Evolutionary conservation across 2,797 vertebrate species (phyloP).

Genomic region (Siniperca scherzeri): DNA sequence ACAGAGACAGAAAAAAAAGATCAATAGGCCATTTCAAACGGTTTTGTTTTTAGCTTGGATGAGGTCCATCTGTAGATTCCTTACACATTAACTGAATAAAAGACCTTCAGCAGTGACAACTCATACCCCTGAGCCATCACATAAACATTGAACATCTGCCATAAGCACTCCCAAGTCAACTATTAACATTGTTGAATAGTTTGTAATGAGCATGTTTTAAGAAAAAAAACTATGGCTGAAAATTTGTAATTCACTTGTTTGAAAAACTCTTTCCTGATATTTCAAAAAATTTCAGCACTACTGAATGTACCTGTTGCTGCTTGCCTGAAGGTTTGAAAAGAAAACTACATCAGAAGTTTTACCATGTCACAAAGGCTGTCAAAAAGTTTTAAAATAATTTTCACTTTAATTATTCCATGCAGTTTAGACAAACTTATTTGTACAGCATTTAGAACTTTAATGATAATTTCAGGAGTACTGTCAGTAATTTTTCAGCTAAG

Average conservation of each 20-base stretch:
- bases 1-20: slow-evolving; percentile 34
- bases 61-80: slow-evolving; percentile 87
- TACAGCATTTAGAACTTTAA: background rate
- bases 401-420: slow-evolving; percentile 5
- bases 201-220: slow-evolving; percentile 49
- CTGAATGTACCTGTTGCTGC: slow-evolving; percentile 19
- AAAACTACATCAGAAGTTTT: slow-evolving; percentile 32
- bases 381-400: background rate
- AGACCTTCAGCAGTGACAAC: slow-evolving; percentile 73
- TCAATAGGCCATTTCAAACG: slow-evolving; percentile 82
- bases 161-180: slow-evolving; percentile 87
- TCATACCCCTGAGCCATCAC: slow-evolving; percentile 82
- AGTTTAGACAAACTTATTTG: background rate
- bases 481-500: background rate
- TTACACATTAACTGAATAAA: slow-evolving; percentile 76
- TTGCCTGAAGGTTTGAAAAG: slow-evolving; percentile 25
- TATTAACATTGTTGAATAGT: slow-evolving; percentile 72
- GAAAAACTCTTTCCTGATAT: slow-evolving; percentile 34
- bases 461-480: background rate
- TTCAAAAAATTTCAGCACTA: slow-evolving; percentile 30
- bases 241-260: slow-evolving; percentile 27
- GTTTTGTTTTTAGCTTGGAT: slow-evolving; percentile 89
- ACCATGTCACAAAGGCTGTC: slow-evolving; percentile 4
- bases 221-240: slow-evolving; percentile 23
- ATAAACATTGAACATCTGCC: slow-evolving; percentile 85